Conservation (phyloP, 1,140 invertebrate genomes). For the Akabosia matsudoensis region DNA sequence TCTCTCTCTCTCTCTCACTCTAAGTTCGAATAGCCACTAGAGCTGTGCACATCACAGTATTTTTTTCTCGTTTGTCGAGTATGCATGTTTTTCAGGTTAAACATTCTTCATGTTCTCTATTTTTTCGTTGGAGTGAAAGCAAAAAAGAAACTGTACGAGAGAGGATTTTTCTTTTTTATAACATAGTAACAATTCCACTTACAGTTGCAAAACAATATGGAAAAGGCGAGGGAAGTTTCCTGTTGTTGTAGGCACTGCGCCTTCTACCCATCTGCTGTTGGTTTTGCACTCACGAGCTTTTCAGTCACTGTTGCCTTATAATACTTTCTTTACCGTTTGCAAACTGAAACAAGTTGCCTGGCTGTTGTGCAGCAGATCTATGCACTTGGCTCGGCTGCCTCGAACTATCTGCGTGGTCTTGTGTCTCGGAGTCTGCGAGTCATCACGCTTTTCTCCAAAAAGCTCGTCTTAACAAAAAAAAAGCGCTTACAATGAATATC, state of each 20-base stretch:
- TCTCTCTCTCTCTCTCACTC: not conserved
- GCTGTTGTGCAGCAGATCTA: not conserved
- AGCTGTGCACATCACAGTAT: too few relatives aligned
- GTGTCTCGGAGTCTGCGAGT: not conserved
- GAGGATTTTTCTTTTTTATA: not conserved
- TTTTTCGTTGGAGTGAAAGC: too few relatives aligned
- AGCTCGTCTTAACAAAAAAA: not conserved
- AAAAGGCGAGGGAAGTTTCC: not conserved
- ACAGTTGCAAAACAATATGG: not conserved
- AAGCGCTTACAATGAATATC: not conserved
- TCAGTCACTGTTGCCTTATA: too few relatives aligned
- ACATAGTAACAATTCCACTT: too few relatives aligned
- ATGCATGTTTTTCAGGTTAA: too few relatives aligned
- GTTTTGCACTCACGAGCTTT: not conserved
- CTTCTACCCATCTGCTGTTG: too few relatives aligned
- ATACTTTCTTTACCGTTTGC: not conserved
- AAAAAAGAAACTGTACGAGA: too few relatives aligned
- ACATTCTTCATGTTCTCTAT: too few relatives aligned
- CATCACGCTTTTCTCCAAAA: not conserved
- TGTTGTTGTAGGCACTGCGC: not conserved
- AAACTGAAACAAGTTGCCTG: not conserved
- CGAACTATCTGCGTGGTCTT: constrained; percentile 6
- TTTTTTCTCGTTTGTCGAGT: too few relatives aligned
- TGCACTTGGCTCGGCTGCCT: constrained; percentile 9
- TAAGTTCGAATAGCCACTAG: too few relatives aligned